Evolutionary conservation across 2,888 invertebrate genomes (phyloP).

Genomic region (Ophion slaviceki): DNA sequence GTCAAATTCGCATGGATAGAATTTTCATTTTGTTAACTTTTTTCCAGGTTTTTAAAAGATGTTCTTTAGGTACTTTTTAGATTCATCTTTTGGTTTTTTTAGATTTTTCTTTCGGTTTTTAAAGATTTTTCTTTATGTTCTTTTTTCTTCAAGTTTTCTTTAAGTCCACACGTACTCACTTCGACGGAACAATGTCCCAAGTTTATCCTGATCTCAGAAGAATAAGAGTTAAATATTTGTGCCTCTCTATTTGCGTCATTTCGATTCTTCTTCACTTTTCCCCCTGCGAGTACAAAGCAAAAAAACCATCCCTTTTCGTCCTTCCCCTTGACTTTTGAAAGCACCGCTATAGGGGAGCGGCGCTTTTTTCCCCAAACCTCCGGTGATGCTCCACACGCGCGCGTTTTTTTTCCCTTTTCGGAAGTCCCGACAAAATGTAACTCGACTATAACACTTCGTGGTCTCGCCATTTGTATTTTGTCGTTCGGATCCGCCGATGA

Average conservation of each 20-base stretch:
- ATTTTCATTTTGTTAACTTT: no score
- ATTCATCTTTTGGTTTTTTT: no score
- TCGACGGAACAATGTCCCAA: no score
- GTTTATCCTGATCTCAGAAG: not conserved
- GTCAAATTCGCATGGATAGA: no score
- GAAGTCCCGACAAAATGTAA: conserved; percentile 49
- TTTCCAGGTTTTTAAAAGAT: no score
- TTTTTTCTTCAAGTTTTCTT: no score
- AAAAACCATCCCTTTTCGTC: not conserved
- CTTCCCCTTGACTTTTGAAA: not conserved
- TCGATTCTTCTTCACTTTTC: not conserved
- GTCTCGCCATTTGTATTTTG: conserved; percentile 43
- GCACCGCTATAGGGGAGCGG: not conserved
- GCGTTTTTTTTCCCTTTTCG: conserved; percentile 13
- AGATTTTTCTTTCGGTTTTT: no score
- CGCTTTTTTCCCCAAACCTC: conserved; percentile 6
- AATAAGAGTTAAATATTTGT: not conserved
- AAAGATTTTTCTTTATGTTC: no score
- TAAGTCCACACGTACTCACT: no score
- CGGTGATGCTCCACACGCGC: conserved; percentile 15
- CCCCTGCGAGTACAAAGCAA: not conserved
- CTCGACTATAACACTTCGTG: conserved; percentile 33
- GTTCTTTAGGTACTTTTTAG: no score
- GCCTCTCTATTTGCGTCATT: not conserved
- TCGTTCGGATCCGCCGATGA: conserved; percentile 39